Conservation (phyloP, 2,113 vertebrate genomes). For the Etheostoma spectabile region DNA sequence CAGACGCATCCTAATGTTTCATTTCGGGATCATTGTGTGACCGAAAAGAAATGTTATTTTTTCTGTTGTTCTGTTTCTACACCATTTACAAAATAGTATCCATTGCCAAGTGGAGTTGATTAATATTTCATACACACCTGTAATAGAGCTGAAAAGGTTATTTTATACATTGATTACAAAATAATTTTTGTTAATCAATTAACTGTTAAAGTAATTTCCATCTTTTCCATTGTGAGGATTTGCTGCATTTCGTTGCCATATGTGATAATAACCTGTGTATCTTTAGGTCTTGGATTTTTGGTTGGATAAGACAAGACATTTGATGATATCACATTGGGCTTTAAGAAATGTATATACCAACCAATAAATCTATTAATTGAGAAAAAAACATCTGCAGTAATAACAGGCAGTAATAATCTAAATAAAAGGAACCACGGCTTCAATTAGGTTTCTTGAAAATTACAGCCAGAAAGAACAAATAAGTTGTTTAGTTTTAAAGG, state of each 20-base stretch:
- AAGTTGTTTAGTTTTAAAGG: neutral
- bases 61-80: constrained; percentile 17
- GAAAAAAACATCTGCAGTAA: constrained; percentile 20
- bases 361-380: neutral
- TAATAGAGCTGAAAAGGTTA: constrained; percentile 11
- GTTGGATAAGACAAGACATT: neutral
- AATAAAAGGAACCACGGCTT: neutral
- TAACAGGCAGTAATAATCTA: constrained; percentile 35
- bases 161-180: neutral
- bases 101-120: constrained; percentile 26
- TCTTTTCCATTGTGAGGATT: neutral
- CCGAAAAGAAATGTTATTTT: constrained; percentile 45
- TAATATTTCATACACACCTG: neutral
- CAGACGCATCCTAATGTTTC: constrained; percentile 12
- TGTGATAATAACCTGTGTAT: neutral
- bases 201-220: neutral
- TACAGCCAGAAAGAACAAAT: neutral
- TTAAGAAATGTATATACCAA: neutral
- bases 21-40: constrained; percentile 22
- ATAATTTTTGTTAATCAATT: neutral
- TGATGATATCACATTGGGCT: neutral
- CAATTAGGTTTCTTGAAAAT: neutral
- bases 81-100: constrained; percentile 33
- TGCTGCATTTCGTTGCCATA: neutral
- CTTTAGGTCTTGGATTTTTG: neutral